A percentile compares a stretch with the other conserved stretches of the same genome.
These are phyloP conservation scores for Mormyrops boulengeri DNA, from an alignment of 2,797 vertebrate species.

Conservation along the genomic window DNA sequence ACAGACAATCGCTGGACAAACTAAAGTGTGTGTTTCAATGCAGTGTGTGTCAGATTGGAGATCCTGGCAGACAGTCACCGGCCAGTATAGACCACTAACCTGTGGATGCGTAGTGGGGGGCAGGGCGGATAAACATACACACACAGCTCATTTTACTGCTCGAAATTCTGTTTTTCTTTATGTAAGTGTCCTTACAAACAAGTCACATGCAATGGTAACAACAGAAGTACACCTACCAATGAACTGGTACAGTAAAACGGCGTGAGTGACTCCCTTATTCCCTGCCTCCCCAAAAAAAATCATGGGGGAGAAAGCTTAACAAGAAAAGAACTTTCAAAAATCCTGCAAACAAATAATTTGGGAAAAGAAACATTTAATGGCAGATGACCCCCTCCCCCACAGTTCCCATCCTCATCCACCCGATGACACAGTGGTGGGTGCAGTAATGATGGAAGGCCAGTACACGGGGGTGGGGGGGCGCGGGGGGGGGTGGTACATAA, in stretches of 20 bases:
- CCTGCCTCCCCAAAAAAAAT: conserved; percentile 24
- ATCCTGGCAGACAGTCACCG: neutral
- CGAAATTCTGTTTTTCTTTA: neutral
- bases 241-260: conserved; percentile 37
- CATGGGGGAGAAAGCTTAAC: conserved; percentile 23
- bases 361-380: neutral
- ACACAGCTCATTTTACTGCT: conserved; percentile 26
- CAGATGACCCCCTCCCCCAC: conserved; percentile 9
- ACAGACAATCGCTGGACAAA: neutral
- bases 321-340: conserved; percentile 36
- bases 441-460: conserved; percentile 39
- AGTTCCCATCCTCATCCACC: conserved; percentile 35
- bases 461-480: conserved; percentile 26
- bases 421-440: conserved; percentile 26
- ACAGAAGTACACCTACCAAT: neutral
- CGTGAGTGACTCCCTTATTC: neutral
- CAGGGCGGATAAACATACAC: conserved; percentile 4
- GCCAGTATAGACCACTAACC: neutral
- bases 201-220: conserved; percentile 34
- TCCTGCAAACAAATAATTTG: neutral
- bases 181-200: conserved; percentile 16
- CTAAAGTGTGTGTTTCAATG: neutral
- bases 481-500: conserved; percentile 32
- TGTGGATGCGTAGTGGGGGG: neutral
- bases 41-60: neutral